Base-by-base conservation (phyloP, 2,797 vertebrate genomes). In the Buceros bicornis region DNA sequence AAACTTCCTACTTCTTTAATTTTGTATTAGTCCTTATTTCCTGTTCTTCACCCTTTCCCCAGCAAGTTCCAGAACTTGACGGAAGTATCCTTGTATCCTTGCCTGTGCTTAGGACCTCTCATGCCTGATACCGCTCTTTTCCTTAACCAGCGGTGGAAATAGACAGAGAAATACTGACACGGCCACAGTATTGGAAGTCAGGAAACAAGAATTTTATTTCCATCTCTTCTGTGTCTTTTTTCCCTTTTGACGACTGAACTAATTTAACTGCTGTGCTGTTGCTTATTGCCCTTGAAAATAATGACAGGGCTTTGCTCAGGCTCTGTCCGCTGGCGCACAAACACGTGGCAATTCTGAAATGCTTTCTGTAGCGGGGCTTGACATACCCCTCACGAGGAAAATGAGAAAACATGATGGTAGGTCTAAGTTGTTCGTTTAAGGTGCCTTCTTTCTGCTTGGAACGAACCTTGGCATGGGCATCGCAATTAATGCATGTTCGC, bases 381-480 rank as follows among this genome's bases (percentile, higher is more conserved):
- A 53, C 40, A 17, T n/a, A 9, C 17, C 6, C 1, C 0, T 72
- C 35, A 20, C 1, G 1, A 35, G 58, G 43, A 47, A 45, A 20
- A 77, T 37, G 12, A 79, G 37, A 40, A 86, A 25, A 13, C 0
- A 0, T 16, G 48, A 10, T 40, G 19, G 16, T 42, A 42, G 33
- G 29, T 61, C 19, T 2, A 31, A 16, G 47, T 12, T 67, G 14
- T 50, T 71, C 3, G 5, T 84, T 84, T 66, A 24, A 69, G 67
- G 57, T 87, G 28, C 45, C 5, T 1, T 60, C 2, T 28, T 37
- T 5, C 7, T 64, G 35, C 67, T 64, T 42, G 70, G 28, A 33
- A 11, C 53, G 47, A 82, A 6, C 40, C 35, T 79, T 82, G 80
- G 35, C 15, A 1, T 16, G 62, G 37, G 37, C 29, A 3, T 3